A percentile compares a stretch with the other conserved stretches of the same genome.
These are phyloP conservation scores for Paralichthys olivaceus DNA, from an alignment of 2,113 vertebrate genomes.

Conservation along the genomic window DNA sequence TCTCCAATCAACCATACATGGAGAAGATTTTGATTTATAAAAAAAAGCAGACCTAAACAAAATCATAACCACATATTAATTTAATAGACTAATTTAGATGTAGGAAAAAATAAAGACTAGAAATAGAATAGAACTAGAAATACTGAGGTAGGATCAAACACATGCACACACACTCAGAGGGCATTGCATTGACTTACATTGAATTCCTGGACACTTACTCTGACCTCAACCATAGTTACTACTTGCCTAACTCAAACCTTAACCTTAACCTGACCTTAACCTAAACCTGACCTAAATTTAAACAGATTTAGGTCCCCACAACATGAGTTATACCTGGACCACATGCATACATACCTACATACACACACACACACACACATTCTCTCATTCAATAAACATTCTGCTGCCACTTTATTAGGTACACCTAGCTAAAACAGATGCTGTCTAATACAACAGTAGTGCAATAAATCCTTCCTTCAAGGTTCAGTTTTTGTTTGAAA, in stretches of 20 bases:
- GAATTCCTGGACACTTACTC: too few relatives aligned
- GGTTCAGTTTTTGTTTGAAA: background rate
- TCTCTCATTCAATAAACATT: too few relatives aligned
- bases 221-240: too few relatives aligned
- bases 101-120: background rate
- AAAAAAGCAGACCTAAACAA: background rate
- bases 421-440: background rate
- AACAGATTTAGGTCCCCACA: too few relatives aligned
- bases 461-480: background rate
- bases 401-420: background rate
- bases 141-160: background rate
- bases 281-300: too few relatives aligned
- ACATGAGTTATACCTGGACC: too few relatives aligned
- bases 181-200: too few relatives aligned
- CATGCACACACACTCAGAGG: too few relatives aligned
- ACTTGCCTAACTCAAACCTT: too few relatives aligned
- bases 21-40: constrained; percentile 3
- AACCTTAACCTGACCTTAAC: too few relatives aligned
- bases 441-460: background rate
- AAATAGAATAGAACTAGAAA: too few relatives aligned
- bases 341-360: too few relatives aligned
- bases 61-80: background rate
- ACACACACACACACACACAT: background rate
- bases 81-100: background rate
- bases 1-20: constrained; percentile 42